Evolutionary conservation across 2,888 invertebrate species (phyloP), one percentile per base, ranked within the genome.

Genomic region (Temnothorax ravouxi): DNA sequence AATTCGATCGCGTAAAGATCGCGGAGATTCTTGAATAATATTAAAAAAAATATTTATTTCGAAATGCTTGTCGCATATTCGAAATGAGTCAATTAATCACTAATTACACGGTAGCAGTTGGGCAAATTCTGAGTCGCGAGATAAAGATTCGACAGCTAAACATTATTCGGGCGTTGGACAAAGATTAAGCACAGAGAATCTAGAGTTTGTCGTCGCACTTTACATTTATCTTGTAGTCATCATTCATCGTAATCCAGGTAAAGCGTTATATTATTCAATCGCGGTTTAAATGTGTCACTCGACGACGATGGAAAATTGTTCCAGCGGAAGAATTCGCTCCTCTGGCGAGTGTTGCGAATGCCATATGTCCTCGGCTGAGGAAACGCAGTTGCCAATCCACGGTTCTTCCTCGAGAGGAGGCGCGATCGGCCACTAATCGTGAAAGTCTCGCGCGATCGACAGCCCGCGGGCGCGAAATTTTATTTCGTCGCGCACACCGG

Each of bases 371-470:
- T 4, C 21, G 15, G 13, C 25, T 18, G 67, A 69, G 29, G 6
- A 67, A 67, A 67, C 54, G 54, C 52, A 18, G 25, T 38, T 62
- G 34, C 47, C 13, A 9, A n/a, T 66, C n/a, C 21, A 15, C 38
- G 25, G 6, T 8, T 74, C 11, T 56, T 61, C 29, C 15, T 44
- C 25, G n/a, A 41, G n/a, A 41, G n/a, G 6, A 6, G 47, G 18
- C 13, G 13, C 8, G 25, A 67, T 67, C 67, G 41, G 9, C 13
- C 52, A 25, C 52, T 54, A 41, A 25, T 77, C 77, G 77, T 29
- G 77, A 66, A n/a, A 77, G 77, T 67, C 54, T 56, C 44, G 69
- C n/a, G 71, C 79, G 56, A 77, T 38, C 54, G 77, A 21, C 34
- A 34, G 69, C 34, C 25, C 8, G 41, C 41, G 77, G 67, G 54